Evolutionary conservation across 2,888 invertebrate genomes (phyloP).

Genomic region (Unio delphinus): DNA sequence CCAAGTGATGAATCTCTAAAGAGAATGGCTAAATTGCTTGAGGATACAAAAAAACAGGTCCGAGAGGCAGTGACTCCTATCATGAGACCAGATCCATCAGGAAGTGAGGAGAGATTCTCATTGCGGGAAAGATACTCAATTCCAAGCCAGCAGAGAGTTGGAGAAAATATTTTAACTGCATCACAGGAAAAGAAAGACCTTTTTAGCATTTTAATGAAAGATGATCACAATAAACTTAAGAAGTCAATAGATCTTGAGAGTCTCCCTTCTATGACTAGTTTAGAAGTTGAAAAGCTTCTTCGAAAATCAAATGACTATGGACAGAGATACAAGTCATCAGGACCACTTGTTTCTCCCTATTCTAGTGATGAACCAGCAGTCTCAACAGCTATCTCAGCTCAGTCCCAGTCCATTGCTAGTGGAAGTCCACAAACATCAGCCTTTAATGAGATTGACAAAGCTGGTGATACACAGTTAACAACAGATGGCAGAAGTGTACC

Average conservation of each 20-base stretch:
- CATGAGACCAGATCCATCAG: slow-evolving; percentile 35
- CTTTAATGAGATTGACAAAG: too few relatives aligned
- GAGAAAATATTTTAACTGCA: slow-evolving; percentile 11
- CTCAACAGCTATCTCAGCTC: slow-evolving; percentile 5
- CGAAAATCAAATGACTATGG: slow-evolving; percentile 26
- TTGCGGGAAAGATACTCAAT: slow-evolving; percentile 21
- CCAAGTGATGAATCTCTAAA: slow-evolving; percentile 39
- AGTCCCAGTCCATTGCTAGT: too few relatives aligned
- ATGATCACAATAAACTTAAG: slow-evolving; percentile 8
- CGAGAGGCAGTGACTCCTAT: slow-evolving; percentile 28
- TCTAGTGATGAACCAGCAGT: neutral
- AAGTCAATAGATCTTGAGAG: slow-evolving; percentile 30
- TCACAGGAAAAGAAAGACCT: slow-evolving; percentile 5
- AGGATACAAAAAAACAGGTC: slow-evolving; percentile 33
- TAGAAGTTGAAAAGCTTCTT: slow-evolving; percentile 45
- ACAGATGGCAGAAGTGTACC: too few relatives aligned
- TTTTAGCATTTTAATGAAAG: neutral
- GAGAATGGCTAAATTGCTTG: slow-evolving; percentile 42
- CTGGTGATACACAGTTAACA: too few relatives aligned
- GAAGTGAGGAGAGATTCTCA: slow-evolving; percentile 37
- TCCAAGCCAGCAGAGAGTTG: slow-evolving; percentile 19
- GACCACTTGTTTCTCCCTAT: neutral
- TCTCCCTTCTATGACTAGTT: slow-evolving; percentile 39
- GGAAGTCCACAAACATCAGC: too few relatives aligned
- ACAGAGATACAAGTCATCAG: slow-evolving; percentile 2